Evolutionary conservation across 2,113 vertebrate species (phyloP).

Genomic region (Chionodraco myersi): DNA sequence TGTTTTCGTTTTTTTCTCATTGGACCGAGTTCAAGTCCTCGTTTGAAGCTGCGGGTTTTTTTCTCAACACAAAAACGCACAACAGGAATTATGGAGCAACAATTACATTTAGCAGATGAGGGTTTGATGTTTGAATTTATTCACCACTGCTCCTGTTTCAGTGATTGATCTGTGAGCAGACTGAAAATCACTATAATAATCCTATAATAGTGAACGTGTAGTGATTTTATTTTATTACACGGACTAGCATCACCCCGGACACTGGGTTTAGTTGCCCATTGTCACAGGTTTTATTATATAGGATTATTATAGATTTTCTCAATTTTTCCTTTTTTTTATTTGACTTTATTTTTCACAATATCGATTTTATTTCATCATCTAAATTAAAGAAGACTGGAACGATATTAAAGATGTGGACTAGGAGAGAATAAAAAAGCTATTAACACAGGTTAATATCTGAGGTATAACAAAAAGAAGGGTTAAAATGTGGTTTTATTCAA

Average conservation of each 20-base stretch:
- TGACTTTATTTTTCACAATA: constrained; percentile 19
- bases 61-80: constrained; percentile 27
- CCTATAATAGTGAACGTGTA: background rate
- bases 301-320: constrained; percentile 39
- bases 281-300: constrained; percentile 2
- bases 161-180: constrained; percentile 38
- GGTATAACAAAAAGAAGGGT: background rate
- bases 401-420: background rate
- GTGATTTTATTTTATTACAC: background rate
- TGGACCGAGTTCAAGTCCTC: constrained; percentile 66
- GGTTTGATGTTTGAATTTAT: constrained; percentile 31
- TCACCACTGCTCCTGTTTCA: constrained; percentile 12
- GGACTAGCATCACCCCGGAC: background rate
- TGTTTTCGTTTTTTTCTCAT: background rate
- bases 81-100: constrained; percentile 26
- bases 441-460: background rate
- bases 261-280: too few relatives aligned
- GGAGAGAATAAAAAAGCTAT: background rate
- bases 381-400: background rate
- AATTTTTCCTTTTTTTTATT: constrained; percentile 9
- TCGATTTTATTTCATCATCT: constrained; percentile 32
- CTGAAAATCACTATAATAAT: constrained; percentile 9
- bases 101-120: constrained; percentile 42
- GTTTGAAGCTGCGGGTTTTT: constrained; percentile 52
- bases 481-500: background rate